Evolutionary conservation across 2,113 vertebrate genomes (phyloP), one percentile per base, ranked within the genome.

Genomic region (Halcyon senegalensis): DNA sequence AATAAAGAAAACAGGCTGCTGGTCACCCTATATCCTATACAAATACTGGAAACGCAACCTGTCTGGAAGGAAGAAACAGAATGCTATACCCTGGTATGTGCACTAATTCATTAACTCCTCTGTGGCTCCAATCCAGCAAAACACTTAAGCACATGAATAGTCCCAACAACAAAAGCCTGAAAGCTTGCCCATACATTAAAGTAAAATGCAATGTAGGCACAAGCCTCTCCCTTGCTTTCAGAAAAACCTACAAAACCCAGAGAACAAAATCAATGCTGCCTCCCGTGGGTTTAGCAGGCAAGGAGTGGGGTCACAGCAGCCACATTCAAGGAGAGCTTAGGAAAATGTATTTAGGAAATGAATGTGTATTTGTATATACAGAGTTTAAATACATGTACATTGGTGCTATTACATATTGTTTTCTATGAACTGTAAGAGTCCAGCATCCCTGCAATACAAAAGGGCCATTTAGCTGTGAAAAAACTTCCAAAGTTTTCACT

Each of bases 131-230:
- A 75, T 96, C 96, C 96, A 96, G 89, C 90, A 96, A 96, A 97
- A 96, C 92, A 97, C 94, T 94, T 97, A 96, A 93, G 95, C 84
- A 87, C 88, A 90, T 95, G 96, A 95, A 92, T 96, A 95, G 96
- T 94, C 73, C 80, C 88, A 96, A 93, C 66, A 94, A 97, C 92
- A 97, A 95, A 96, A 84, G 90, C 88, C 80, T 96, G 96, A 96
- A 96, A 96, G 95, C 64, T 92, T 93, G 88, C 85, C 92, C 94
- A 93, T 95, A 94, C 95, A 97, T 97, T 96, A 94, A 96, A 96
- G 90, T n/a, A 94, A 96, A 96, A 95, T 77, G 88, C 92, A 94
- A 20, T 92, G 92, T 86, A 93, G 92, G 93, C 92, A 97, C 88
- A 96, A 95, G 93, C 94, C 93, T 95, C 88, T 93, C 90, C 80